Evolutionary conservation across 2,888 invertebrate genomes (phyloP), one percentile per base, ranked within the genome.

Genomic region (Drosophila mayaguana): DNA sequence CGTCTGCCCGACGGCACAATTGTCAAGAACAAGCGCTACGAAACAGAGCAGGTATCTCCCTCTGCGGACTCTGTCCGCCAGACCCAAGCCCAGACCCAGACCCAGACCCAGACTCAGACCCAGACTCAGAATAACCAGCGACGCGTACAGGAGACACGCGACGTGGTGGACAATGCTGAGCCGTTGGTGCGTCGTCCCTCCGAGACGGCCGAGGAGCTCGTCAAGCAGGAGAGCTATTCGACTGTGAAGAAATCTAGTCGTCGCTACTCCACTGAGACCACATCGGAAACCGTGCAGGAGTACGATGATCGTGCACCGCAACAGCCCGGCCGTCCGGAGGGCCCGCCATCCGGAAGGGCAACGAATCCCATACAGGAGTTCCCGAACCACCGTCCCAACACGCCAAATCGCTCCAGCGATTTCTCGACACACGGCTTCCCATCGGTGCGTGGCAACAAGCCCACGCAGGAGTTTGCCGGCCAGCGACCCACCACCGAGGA

Each of bases 1-100:
- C 94, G 95, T 54, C 92, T 95, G 46, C 94, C 95, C 1, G 96
- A 95, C 85, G 96, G 96, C 18, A 95, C 95, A 2, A 94, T 94
- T 46, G 94, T 96, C 1, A 96, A 95, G n/a, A 95, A 95, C 70
- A 95, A 95, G 22, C 94, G 94, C 48, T 95, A 95, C 42, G 96
- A 96, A 89, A 95, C 95, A 40, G 93, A 92, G 77, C 92, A 92
- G 63, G 11, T 80, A 11, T 62, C 72, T 16, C 88, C 91, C 0
- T 53, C 73, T 12, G 59, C 71, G 43, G 86, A 85, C 18, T 55
- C 62, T 3, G 79, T 70, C 43, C 87, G 77, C 38, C 75, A 82
- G 22, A 75, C 62, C 50, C 79, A 82, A 9, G 74, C 42, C 11
- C 78, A 81, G 46, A 45, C 45, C n/a, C 57, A 57, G 16, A 34